phyloP scores from a whole-genome alignment of 1,140 invertebrate species.

The Chironomus tepperi region DNA sequence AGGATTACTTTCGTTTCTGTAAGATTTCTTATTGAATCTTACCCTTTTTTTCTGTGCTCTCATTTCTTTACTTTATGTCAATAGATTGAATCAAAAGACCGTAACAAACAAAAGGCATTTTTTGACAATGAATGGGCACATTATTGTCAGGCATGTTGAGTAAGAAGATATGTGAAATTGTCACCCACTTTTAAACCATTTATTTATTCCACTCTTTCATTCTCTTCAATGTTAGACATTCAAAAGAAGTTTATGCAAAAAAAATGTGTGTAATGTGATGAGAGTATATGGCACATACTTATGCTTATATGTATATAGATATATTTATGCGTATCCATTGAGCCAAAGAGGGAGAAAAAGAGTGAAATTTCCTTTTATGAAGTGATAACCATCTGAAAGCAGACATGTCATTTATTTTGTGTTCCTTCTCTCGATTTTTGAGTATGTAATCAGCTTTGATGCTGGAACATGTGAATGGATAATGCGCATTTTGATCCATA shows the following conservation, averaged over 20 bases:
- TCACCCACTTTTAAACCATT: conserved; percentile 18
- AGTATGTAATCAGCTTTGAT: too few relatives aligned
- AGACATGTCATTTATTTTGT: conserved; percentile 20
- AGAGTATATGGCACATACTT: background rate
- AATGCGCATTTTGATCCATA: too few relatives aligned
- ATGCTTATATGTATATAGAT: too few relatives aligned
- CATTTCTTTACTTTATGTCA: too few relatives aligned
- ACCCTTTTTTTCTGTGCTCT: too few relatives aligned
- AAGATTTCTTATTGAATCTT: too few relatives aligned
- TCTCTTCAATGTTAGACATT: background rate
- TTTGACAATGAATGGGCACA: conserved; percentile 12
- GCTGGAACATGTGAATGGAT: too few relatives aligned
- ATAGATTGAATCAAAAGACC: background rate
- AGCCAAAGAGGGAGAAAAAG: too few relatives aligned
- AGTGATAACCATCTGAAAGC: conserved; percentile 20
- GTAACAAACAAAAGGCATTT: conserved; percentile 12
- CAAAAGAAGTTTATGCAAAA: background rate
- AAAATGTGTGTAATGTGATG: background rate
- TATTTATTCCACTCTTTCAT: background rate
- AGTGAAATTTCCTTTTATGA: conserved; percentile 7
- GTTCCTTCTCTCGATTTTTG: background rate
- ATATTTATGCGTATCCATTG: too few relatives aligned
- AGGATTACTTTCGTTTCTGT: too few relatives aligned
- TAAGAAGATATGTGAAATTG: background rate
- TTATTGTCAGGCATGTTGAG: background rate